Evolutionary conservation across 2,113 vertebrate species (phyloP).

Genomic region (zebrafish (Danio rerio)): GRCz12tu NC_133192.1:23127001-23127500

Average conservation of each 20-base stretch:
- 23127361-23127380: too few relatives aligned
- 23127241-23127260: neutral
- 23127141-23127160: too few relatives aligned
- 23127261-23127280: neutral
- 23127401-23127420: too few relatives aligned
- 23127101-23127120: neutral
- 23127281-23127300: too few relatives aligned
- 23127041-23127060: neutral
- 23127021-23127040: slow-evolving; percentile 17
- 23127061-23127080: slow-evolving; percentile 6
- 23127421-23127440: too few relatives aligned
- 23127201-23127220: neutral
- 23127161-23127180: neutral
- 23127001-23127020: slow-evolving; percentile 41
- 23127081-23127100: neutral
- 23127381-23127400: too few relatives aligned
- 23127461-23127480: too few relatives aligned
- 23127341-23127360: too few relatives aligned
- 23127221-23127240: neutral
- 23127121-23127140: neutral
- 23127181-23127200: neutral
- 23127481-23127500: too few relatives aligned
- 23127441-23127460: too few relatives aligned
- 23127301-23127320: too few relatives aligned
- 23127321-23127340: too few relatives aligned